These are phyloP conservation scores for Origma solitaria DNA, from an alignment of 2,113 vertebrate species.

Conservation along the genomic window DNA sequence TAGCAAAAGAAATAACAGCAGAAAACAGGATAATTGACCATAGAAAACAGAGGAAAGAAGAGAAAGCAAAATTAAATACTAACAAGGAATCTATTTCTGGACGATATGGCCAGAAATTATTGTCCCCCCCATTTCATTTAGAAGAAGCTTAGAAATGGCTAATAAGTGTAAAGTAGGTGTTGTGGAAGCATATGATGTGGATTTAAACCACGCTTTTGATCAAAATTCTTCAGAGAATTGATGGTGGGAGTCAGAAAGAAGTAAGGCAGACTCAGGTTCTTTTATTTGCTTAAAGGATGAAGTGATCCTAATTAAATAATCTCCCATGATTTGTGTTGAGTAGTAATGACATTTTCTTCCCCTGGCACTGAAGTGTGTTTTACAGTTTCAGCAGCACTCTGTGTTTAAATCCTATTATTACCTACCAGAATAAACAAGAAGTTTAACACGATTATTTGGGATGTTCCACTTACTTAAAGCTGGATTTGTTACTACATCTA, in stretches of 20 bases:
- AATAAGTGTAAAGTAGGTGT: neutral
- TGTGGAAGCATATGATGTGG: neutral
- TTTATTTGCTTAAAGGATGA: constrained; percentile 13
- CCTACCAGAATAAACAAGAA: constrained; percentile 19
- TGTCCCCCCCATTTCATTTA: accelerated
- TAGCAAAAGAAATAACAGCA: neutral
- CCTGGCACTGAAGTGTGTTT: neutral
- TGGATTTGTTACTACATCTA: neutral
- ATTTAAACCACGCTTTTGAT: neutral
- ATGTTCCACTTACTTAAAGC: neutral
- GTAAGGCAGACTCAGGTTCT: neutral
- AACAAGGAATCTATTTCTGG: neutral
- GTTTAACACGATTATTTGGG: neutral
- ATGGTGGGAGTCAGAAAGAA: neutral
- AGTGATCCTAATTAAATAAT: neutral
- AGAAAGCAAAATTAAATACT: neutral
- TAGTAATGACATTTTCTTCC: neutral
- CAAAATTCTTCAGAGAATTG: neutral
- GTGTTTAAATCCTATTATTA: constrained; percentile 14
- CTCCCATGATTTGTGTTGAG: neutral
- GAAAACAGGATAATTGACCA: neutral
- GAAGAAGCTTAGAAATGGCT: neutral
- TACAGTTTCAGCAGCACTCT: neutral
- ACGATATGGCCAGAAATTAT: neutral
- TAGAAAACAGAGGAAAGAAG: neutral